phyloP scores from a whole-genome alignment of 2,113 vertebrate genomes.

The Arvicanthis niloticus region DNA sequence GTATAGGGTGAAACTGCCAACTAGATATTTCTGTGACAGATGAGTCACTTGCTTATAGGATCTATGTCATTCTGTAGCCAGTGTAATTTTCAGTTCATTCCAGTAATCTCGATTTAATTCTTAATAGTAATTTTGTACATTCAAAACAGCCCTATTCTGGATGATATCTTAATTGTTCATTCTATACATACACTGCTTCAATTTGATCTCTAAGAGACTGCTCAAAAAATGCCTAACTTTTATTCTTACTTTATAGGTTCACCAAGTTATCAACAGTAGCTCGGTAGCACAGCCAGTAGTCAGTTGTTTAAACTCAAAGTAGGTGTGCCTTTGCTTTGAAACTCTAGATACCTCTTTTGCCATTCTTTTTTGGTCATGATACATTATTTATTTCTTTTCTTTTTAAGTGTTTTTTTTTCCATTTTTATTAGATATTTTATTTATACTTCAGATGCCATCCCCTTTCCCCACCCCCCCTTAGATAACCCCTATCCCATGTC shows the following conservation, averaged over 20 bases:
- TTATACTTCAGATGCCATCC: too few species aligned
- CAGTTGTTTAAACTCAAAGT: not conserved
- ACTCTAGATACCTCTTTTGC: not conserved
- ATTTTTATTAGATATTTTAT: too few species aligned
- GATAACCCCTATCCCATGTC: too few species aligned
- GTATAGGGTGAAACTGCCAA: not conserved
- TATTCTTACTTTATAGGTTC: not conserved
- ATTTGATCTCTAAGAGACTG: not conserved
- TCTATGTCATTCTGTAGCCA: not conserved
- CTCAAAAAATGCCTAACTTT: not conserved
- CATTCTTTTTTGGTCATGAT: too few species aligned
- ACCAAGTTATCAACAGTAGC: not conserved
- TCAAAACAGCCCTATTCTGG: not conserved
- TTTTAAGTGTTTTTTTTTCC: too few species aligned
- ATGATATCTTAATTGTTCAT: not conserved
- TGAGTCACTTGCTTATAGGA: not conserved
- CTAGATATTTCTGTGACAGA: not conserved
- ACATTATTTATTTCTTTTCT: too few species aligned
- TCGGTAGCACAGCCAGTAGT: not conserved
- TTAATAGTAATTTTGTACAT: not conserved
- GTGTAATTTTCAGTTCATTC: not conserved
- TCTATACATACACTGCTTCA: not conserved
- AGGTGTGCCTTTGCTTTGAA: not conserved
- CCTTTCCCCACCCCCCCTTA: too few species aligned
- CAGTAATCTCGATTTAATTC: not conserved